A percentile compares a stretch with the other conserved stretches of the same genome.
phyloP scores from a whole-genome alignment of 1,140 invertebrate genomes.

The Zeugodacus cucurbitae region DNA sequence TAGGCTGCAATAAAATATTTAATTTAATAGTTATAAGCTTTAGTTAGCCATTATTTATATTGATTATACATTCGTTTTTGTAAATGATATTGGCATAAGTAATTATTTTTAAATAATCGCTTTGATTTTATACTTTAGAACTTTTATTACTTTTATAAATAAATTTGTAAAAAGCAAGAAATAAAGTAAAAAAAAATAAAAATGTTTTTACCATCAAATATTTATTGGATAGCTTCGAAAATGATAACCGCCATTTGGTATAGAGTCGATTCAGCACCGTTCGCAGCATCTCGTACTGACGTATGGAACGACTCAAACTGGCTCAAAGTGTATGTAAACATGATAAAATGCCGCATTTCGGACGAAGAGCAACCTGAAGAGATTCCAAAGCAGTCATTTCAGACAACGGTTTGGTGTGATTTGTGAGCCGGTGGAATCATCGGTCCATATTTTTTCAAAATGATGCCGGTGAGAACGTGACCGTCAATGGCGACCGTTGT shows the following conservation, averaged over 20 bases:
- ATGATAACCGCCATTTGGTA: no score
- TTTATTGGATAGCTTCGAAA: no score
- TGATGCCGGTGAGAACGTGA: no score
- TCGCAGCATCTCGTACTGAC: no score
- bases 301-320: no score
- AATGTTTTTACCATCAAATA: not conserved
- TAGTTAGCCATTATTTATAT: slow-evolving; percentile 33
- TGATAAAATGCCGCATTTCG: not conserved
- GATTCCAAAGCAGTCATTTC: no score
- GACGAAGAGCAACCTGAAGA: not conserved
- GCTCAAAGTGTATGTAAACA: no score
- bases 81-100: not conserved
- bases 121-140: not conserved
- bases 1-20: slow-evolving; percentile 29
- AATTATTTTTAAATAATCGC: not conserved
- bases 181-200: not conserved
- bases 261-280: no score
- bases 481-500: no score
- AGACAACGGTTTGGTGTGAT: no score
- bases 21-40: not conserved
- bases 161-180: not conserved
- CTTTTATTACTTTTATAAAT: slow-evolving; percentile 31
- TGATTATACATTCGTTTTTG: not conserved
- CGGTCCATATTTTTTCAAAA: no score
- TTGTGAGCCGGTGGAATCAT: no score